Conservation (phyloP, 2,113 vertebrate genomes). For the Tupaia chinensis region DNA sequence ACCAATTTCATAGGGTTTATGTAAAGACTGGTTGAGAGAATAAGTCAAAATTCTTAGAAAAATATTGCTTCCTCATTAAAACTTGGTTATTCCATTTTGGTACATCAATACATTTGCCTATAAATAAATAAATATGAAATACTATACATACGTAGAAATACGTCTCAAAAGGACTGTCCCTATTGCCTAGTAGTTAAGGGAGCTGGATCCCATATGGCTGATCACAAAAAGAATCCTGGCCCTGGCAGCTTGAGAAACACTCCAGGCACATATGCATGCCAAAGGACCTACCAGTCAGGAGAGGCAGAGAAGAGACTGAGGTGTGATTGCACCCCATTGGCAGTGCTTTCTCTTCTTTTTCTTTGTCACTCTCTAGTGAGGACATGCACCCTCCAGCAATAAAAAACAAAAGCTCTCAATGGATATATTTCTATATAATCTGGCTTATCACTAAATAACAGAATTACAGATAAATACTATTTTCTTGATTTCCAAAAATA, state of each 20-base stretch:
- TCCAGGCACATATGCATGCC: too few species aligned
- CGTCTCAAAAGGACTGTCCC: not conserved
- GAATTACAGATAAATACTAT: not conserved
- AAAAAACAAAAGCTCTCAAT: too few species aligned
- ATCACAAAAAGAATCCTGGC: too few species aligned
- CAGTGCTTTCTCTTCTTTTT: too few species aligned
- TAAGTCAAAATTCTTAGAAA: conserved; percentile 19
- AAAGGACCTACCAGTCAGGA: too few species aligned
- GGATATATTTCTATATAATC: not conserved
- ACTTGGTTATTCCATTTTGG: not conserved
- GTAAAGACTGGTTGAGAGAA: not conserved
- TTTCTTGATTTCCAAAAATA: not conserved
- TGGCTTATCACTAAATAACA: not conserved
- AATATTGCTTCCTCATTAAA: not conserved
- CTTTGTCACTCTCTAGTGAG: too few species aligned
- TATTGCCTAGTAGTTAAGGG: too few species aligned
- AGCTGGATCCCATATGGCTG: too few species aligned
- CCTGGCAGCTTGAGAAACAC: too few species aligned
- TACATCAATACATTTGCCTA: not conserved
- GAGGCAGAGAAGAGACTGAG: too few species aligned
- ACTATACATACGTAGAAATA: not conserved
- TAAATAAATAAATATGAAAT: conserved; percentile 2
- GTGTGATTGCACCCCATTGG: too few species aligned
- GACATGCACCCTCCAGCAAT: too few species aligned
- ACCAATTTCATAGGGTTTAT: not conserved